Conservation (phyloP, 2,113 vertebrate species). For the Coryphaenoides rupestris region DNA sequence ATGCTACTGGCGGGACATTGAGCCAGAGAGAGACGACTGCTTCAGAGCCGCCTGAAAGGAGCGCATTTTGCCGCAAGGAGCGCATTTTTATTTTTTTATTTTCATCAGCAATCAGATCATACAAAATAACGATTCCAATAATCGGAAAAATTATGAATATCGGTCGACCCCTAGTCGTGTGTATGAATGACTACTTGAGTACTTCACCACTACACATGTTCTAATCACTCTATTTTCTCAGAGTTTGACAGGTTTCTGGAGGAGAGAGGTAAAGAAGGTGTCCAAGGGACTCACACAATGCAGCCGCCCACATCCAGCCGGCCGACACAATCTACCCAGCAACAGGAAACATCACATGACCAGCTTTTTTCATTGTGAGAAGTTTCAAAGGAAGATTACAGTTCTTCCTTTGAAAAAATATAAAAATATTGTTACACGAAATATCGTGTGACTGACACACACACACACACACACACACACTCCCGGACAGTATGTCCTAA, state of each 20-base stretch:
- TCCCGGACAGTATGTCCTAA: too few species aligned
- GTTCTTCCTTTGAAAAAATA: constrained; percentile 5
- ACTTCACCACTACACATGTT: not conserved
- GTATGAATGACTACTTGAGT: not conserved
- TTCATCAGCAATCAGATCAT: too few species aligned
- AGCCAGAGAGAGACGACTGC: too few species aligned
- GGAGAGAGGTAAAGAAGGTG: constrained; percentile 50
- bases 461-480: constrained; percentile 2
- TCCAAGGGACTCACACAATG: constrained; percentile 1
- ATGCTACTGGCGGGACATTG: too few species aligned
- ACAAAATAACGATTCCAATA: too few species aligned
- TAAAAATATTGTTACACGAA: not conserved
- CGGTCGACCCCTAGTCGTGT: not conserved
- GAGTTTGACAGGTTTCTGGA: constrained; percentile 74
- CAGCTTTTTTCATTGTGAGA: constrained; percentile 70
- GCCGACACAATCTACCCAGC: constrained; percentile 29
- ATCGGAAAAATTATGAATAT: too few species aligned
- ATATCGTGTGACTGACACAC: too few species aligned
- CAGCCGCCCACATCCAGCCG: constrained; percentile 33
- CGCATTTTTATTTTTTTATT: too few species aligned
- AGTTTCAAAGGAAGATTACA: not conserved
- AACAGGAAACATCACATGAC: constrained; percentile 61
- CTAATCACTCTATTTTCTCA: constrained; percentile 18
- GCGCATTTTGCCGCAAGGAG: too few species aligned
- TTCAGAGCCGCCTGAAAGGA: too few species aligned